Base-by-base conservation (phyloP, 2,113 vertebrate genomes). In the Eclectus roratus region DNA sequence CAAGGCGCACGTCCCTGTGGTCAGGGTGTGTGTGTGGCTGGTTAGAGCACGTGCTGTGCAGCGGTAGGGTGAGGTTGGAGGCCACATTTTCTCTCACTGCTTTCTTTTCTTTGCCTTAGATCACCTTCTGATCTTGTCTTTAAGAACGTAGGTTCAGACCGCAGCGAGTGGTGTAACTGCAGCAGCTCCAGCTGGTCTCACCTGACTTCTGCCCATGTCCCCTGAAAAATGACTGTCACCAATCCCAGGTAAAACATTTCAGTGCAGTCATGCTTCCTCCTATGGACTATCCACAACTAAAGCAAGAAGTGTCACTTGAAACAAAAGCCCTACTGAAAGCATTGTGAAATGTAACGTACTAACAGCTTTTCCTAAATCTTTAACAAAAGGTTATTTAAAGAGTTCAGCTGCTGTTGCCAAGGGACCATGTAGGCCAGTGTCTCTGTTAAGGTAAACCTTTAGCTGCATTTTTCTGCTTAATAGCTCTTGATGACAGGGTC, bases 401-500 rank as follows among this genome's bases (percentile, higher is more conserved):
- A 65, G 25, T 61, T 86, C 73, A 76, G 52, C 84, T 69, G 84
- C 70, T 71, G 35, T n/a, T 94, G 78, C 74, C 78, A 37, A 46
- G 87, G 89, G 70, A 86, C 41, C 25, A 0, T 23, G 49, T 47
- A 82, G 64, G 43, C 8, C 53, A 21, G 4, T 41, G 47, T 64
- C 76, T 91, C 55, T 79, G 46, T 78, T 90, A 52, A 1, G 46
- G 69, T 66, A 86, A 90, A 79, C 61, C 73, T 52, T 55, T 3
- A 37, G 49, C 78, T 87, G 66, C 28, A 19, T 76, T 86, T 92
- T 44, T 86, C 80, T 95, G 70, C 49, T 76, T 76, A 87, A 73
- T 41, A 72, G 80, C 80, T 89, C 91, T 46, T 91, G 94, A 65
- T 91, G 95, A 94, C 89, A 94, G 87, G 91, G 95, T 95, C 80